phyloP scores from a whole-genome alignment of 2,113 vertebrate species.

The Columba livia region DNA sequence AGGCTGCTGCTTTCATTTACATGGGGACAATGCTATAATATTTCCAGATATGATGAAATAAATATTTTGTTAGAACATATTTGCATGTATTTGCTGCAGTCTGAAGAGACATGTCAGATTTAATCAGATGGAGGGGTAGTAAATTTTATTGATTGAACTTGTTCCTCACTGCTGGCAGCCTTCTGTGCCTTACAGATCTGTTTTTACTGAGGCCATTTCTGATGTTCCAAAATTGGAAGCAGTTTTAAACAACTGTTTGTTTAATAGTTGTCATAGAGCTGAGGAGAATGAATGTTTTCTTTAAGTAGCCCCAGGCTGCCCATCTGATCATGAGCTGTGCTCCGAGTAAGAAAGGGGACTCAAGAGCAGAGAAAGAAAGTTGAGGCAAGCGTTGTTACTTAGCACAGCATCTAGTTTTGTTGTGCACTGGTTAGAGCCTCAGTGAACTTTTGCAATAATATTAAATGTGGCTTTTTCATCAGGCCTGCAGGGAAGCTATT shows the following conservation, averaged over 20 bases:
- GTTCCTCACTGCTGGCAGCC: not conserved
- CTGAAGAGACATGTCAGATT: not conserved
- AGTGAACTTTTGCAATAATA: not conserved
- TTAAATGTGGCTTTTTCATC: not conserved
- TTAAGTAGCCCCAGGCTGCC: constrained; percentile 29
- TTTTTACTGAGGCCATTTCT: not conserved
- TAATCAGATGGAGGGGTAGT: not conserved
- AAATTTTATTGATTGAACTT: not conserved
- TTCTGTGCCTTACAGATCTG: constrained; percentile 20
- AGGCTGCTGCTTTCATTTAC: not conserved
- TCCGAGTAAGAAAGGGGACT: not conserved
- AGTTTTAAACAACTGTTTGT: constrained; percentile 21
- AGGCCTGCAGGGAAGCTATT: not conserved
- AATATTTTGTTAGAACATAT: not conserved
- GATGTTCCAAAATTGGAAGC: constrained; percentile 13
- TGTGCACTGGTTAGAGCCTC: not conserved
- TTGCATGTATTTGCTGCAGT: not conserved
- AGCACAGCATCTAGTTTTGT: not conserved
- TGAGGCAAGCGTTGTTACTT: not conserved
- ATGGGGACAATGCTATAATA: not conserved
- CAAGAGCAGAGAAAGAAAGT: not conserved
- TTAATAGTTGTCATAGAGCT: constrained; percentile 20
- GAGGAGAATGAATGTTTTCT: not conserved
- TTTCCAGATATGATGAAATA: not conserved
- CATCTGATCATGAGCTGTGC: not conserved